Base-by-base conservation (phyloP, 2,888 invertebrate genomes). In the Cryptus armator region DNA sequence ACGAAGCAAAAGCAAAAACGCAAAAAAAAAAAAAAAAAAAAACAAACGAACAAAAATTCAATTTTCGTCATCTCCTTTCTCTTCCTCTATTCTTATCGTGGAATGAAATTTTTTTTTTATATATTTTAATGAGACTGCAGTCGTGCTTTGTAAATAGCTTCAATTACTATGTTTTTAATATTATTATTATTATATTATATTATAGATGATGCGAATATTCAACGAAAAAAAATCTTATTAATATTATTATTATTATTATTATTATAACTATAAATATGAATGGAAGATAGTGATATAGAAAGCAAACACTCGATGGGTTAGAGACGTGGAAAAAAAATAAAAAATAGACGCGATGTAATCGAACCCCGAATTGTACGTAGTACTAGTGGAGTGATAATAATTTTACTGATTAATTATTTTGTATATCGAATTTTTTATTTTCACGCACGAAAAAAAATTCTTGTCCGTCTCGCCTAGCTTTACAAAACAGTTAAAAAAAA, bases 71-170 rank as follows among this genome's bases (percentile, higher is more conserved):
- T 67, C 14, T 70, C 79, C 70, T 59, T 76, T 77, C 16, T 71
- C 71, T 70, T 59, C 19, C 19, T 62, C 53, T n/a, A 32, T 62
- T 14, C 70, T 76, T 72, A 32, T 80, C 72, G 79, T 68, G 56
- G 68, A 81, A 81, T 83, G 75, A 59, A 80, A 48, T 71, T 86
- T 43, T 67, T 64, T 86, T 81, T 59, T 74, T 59, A 19, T 59
- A 12, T 64, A 37, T 37, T 37, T 37, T n/a, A 51, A 90, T 90
- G 91, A 92, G 91, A 91, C 90, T 91, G 91, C 91, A 91, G 91
- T 93, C 91, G 92, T 90, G 91, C 92, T 92, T 93, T 93, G 93
- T 93, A 93, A 83, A 93, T 93, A 93, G 91, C 91, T 90, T 89
- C 88, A 89, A 71, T 88, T 88, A 86, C 87, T 89, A 87, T 88